These are phyloP conservation scores for Eumaeus atala DNA, from an alignment of 1,140 invertebrate genomes.

Conservation along the genomic window DNA sequence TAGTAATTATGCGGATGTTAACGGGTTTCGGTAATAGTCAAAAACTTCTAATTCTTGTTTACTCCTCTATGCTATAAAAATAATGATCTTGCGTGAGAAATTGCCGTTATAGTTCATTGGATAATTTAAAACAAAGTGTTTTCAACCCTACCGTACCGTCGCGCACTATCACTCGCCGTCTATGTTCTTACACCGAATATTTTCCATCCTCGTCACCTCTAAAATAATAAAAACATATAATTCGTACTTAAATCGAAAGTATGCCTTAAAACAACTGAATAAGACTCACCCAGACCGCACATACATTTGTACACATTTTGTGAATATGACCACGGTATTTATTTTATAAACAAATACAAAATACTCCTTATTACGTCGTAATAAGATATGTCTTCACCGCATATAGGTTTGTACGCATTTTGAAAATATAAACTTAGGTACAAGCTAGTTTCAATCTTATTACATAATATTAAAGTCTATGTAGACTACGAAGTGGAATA, in stretches of 20 bases:
- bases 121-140: too few species aligned
- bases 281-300: conserved; percentile 14
- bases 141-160: conserved; percentile 31
- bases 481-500: conserved; percentile 15
- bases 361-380: not conserved
- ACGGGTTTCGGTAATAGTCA: too few species aligned
- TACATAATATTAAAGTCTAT: not conserved
- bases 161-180: conserved; percentile 51
- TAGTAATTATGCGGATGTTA: too few species aligned
- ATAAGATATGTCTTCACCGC: conserved; percentile 12
- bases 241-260: conserved; percentile 9
- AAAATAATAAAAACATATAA: conserved; percentile 19
- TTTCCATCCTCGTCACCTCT: conserved; percentile 52
- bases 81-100: too few species aligned
- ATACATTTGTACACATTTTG: not conserved
- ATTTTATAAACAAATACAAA: conserved; percentile 1
- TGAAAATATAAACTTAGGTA: conserved; percentile 3
- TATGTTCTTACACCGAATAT: conserved; percentile 53
- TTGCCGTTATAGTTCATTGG: too few species aligned
- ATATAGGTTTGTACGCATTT: conserved; percentile 7
- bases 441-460: conserved; percentile 17
- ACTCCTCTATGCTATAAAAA: too few species aligned
- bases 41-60: too few species aligned
- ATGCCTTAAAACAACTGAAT: not conserved
- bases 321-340: conserved; percentile 12